These are phyloP conservation scores for Teleogryllus occipitalis DNA, from an alignment of 1,140 invertebrate species.

Conservation along the genomic window DNA sequence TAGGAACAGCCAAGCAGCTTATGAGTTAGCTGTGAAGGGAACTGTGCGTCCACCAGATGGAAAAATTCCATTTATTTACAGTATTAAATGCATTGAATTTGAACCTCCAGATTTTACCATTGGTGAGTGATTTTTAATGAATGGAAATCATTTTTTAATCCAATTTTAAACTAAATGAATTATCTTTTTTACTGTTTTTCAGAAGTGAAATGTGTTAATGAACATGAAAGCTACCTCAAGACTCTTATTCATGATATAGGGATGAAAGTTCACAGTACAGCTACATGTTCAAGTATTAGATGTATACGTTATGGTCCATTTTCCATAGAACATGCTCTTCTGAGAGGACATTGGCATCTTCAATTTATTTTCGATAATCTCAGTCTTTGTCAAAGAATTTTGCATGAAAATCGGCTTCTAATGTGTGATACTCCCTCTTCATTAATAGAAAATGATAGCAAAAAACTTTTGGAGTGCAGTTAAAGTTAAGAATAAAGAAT, in stretches of 20 bases:
- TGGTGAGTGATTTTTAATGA: slow-evolving; percentile 44
- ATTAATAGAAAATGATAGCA: not conserved
- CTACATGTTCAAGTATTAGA: slow-evolving; percentile 67
- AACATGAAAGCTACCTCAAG: slow-evolving; percentile 64
- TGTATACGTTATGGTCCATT: slow-evolving; percentile 79
- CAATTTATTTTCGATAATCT: slow-evolving; percentile 60
- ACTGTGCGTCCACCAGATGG: slow-evolving; percentile 59
- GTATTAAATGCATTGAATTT: slow-evolving; percentile 76
- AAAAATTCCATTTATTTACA: slow-evolving; percentile 71
- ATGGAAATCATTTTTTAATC: not conserved
- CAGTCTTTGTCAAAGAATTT: not conserved
- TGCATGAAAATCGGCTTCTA: not conserved
- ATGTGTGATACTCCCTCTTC: not conserved
- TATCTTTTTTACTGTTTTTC: slow-evolving; percentile 34
- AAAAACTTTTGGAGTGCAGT: too few species aligned
- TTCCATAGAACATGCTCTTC: slow-evolving; percentile 59
- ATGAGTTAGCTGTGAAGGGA: slow-evolving; percentile 74
- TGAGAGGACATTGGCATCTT: slow-evolving; percentile 76
- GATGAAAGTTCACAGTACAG: slow-evolving; percentile 63
- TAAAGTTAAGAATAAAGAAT: too few species aligned
- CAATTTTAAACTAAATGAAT: not conserved
- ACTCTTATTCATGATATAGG: slow-evolving; percentile 72
- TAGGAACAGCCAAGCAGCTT: slow-evolving; percentile 76
- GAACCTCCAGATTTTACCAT: slow-evolving; percentile 76
- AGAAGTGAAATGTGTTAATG: slow-evolving; percentile 82